Evolutionary conservation across 2,113 vertebrate genomes (phyloP).

Genomic region (Hemiprocne comata): DNA sequence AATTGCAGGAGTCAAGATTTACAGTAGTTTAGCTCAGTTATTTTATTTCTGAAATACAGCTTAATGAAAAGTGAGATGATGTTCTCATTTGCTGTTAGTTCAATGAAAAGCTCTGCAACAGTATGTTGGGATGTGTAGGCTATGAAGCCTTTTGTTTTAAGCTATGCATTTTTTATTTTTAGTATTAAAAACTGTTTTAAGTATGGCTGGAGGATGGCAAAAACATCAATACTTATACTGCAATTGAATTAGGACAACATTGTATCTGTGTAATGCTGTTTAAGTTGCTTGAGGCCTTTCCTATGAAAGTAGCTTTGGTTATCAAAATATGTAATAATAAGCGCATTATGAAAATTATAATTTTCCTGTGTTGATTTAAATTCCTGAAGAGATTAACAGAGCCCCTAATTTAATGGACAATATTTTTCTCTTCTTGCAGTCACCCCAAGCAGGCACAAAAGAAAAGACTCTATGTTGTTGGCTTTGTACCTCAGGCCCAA

Average conservation of each 20-base stretch:
- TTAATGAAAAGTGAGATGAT: constrained; percentile 49
- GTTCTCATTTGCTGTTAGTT: constrained; percentile 40
- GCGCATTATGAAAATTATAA: neutral
- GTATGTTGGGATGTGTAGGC: neutral
- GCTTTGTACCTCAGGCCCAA: constrained; percentile 99
- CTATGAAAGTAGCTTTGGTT: neutral
- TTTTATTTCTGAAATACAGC: constrained; percentile 36
- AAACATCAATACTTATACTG: neutral
- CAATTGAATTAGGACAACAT: neutral
- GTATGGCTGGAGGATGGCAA: neutral
- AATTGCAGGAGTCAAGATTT: constrained; percentile 31
- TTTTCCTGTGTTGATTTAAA: neutral
- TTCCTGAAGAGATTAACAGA: neutral
- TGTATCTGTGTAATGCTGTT: neutral
- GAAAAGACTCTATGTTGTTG: constrained; percentile 98
- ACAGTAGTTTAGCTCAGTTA: neutral
- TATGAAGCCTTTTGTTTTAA: constrained; percentile 6
- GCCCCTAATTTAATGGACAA: neutral
- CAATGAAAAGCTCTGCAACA: constrained; percentile 13
- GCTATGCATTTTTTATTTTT: neutral
- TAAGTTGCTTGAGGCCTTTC: neutral
- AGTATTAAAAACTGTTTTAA: neutral
- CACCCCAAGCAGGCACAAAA: constrained; percentile 97
- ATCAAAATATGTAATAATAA: neutral
- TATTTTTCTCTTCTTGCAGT: constrained; percentile 76